Evolutionary conservation across 2,888 invertebrate genomes (phyloP), one percentile per base, ranked within the genome.

Genomic region (Xestia rhomboidea): DNA sequence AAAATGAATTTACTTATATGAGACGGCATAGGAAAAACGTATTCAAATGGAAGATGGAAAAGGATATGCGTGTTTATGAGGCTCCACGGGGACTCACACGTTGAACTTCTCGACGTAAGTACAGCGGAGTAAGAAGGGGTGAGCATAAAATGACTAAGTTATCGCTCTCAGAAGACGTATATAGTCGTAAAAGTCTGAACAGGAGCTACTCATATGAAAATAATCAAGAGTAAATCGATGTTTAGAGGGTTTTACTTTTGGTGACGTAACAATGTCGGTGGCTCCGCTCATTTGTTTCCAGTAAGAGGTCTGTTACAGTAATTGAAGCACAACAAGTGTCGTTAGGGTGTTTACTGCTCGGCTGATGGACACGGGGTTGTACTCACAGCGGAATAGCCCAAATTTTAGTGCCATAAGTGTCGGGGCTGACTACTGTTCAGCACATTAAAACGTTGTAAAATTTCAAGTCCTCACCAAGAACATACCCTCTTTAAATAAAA

Each of bases 71-170:
- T 95, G 94, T 96, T 96, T 96, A 95, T 94, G 95, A 90, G 89
- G 87, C 92, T 92, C 96, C 94, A 88, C 86, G 88, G 96, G 95
- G 96, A 95, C 91, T 91, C 92, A 91, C 94, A 92, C 92, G 93
- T 92, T 92, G 93, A 95, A 95, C 93, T 95, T 94, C 93, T 90
- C 92, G 90, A 90, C 93, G 93, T 93, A 94, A 93, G 93, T 93
- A 93, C 93, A 90, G 89, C 89, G 92, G 88, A 91, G 93, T 92
- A 94, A 93, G 94, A 94, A 94, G 94, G 94, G 94, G 95, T 94
- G 94, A 94, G 93, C 96, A 95, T 96, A 96, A 96, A 96, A 96
- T 95, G 94, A 95, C 95, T 96, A 95, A 96, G 95, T 95, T 96
- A 96, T 95, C 93, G 94, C 95, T 93, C 96, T 95, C 96, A 91